These are phyloP conservation scores for Phaetusa simplex DNA, from an alignment of 2,113 vertebrate genomes.

Conservation along the genomic window DNA sequence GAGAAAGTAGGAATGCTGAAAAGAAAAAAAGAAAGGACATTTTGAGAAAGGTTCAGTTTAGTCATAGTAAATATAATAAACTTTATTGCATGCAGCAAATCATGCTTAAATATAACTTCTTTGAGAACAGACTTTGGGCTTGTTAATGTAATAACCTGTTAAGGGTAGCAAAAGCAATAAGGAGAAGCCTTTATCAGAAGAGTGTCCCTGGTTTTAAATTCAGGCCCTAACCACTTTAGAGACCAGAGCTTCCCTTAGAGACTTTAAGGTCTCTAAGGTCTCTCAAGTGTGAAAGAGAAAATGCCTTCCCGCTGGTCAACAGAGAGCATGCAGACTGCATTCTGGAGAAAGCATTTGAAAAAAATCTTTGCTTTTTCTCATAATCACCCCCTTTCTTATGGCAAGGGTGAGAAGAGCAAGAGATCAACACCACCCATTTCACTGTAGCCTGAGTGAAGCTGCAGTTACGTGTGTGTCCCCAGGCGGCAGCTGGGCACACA, in stretches of 20 bases:
- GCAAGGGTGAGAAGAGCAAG: neutral
- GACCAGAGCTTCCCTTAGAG: neutral
- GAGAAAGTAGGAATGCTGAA: neutral
- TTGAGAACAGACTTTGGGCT: neutral
- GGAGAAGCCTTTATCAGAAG: neutral
- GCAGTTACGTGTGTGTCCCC: fast-evolving
- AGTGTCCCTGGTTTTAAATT: neutral
- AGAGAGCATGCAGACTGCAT: neutral
- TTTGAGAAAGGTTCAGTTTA: neutral
- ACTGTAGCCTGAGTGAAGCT: neutral
- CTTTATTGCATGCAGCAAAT: neutral
- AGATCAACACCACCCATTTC: neutral
- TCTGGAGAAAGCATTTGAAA: neutral
- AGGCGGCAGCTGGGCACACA: neutral
- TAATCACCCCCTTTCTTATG: neutral
- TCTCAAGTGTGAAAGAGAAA: neutral
- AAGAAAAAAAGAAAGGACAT: neutral
- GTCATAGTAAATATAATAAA: neutral
- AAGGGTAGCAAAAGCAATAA: neutral
- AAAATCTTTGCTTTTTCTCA: neutral
- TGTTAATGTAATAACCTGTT: neutral
- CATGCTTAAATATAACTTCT: neutral
- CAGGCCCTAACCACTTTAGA: neutral
- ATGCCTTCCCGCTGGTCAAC: neutral
- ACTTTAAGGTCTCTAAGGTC: neutral